Evolutionary conservation across 2,797 vertebrate genomes (phyloP), one percentile per base, ranked within the genome.

Genomic region (Rhynchonycteris naso): DNA sequence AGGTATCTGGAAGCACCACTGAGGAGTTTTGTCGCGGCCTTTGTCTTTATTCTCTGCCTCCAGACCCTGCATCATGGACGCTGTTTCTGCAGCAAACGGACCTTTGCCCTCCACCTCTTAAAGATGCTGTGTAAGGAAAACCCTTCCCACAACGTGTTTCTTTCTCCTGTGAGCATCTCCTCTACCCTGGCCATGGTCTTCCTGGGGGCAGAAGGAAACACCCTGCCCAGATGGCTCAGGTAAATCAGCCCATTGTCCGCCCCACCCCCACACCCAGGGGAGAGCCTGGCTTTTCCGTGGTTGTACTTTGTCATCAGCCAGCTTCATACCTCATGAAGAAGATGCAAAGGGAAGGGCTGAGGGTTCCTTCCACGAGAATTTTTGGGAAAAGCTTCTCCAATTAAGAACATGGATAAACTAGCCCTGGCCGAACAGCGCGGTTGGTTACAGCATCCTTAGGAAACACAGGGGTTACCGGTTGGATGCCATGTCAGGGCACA

Each of bases 121-220:
- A 98, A 97, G 95, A 96, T 95, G 54, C 96, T 99, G 13, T 96
- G 97, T 19, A 97, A 98, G n/a, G 26, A 91, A 0, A 83, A 96
- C 63, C 95, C 93, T 4, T 81, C 86, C 0, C 59, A 78, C 26
- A 99, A 99, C 68, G 11, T 99, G 65, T 99, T 99, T 96, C 99
- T 96, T 69, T 98, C 99, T 16, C 98, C 99, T 0, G 81, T 99
- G 96, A 99, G 99, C 97, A 98, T 99, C 95, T 99, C 99, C 26
- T 99, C 99, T 15, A 98, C 99, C 47, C 97, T 99, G 96, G 98
- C 98, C 16, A 99, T 99, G 99, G 95, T 99, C 96, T 94, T 97
- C 56, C 96, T 99, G 65, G 99, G 99, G 52, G 97, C 99, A 0
- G 90, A 95, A 88, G 98, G 98, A 54, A 97, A 98, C 97, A 99